Conservation (phyloP, 2,113 vertebrate species). For the Labeo catla region DNA sequence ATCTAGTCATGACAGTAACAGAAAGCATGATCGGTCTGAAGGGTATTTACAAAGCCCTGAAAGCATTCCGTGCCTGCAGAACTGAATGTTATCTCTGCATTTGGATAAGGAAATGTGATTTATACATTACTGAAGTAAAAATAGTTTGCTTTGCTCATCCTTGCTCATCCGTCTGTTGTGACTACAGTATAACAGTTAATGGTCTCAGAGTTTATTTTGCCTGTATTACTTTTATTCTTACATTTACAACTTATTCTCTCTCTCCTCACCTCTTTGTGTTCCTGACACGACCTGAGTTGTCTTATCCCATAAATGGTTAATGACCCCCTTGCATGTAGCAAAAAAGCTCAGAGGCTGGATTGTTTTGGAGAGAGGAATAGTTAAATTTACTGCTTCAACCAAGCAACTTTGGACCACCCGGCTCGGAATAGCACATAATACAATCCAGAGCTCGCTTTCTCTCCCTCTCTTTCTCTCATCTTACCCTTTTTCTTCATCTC, state of each 20-base stretch:
- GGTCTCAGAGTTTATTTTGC: not conserved
- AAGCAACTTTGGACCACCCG: conserved; percentile 62
- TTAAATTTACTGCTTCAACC: conserved; percentile 62
- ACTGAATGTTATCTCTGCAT: conserved; percentile 39
- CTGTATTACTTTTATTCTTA: not conserved
- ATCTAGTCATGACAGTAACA: conserved; percentile 49
- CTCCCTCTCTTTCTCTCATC: conserved; percentile 24
- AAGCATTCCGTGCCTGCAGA: conserved; percentile 35
- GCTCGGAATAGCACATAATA: conserved; percentile 62
- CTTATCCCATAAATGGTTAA: conserved; percentile 65
- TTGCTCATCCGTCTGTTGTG: conserved; percentile 16
- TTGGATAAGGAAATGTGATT: conserved; percentile 52
- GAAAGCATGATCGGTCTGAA: conserved; percentile 34
- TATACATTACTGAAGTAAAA: conserved; percentile 24
- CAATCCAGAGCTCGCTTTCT: conserved; percentile 61
- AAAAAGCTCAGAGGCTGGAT: conserved; percentile 50
- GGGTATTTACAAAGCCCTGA: conserved; percentile 32
- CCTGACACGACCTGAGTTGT: conserved; percentile 50
- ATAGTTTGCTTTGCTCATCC: conserved; percentile 25
- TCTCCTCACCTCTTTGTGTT: conserved; percentile 23
- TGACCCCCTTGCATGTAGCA: conserved; percentile 38
- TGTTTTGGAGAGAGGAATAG: conserved; percentile 62
- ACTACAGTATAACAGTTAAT: conserved; percentile 5
- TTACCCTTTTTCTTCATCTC: conserved; percentile 20
- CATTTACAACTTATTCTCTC: not conserved